Evolutionary conservation across 1,140 invertebrate genomes (phyloP), one percentile per base, ranked within the genome.

Genomic region (Phymorhynchus buccinoides): DNA sequence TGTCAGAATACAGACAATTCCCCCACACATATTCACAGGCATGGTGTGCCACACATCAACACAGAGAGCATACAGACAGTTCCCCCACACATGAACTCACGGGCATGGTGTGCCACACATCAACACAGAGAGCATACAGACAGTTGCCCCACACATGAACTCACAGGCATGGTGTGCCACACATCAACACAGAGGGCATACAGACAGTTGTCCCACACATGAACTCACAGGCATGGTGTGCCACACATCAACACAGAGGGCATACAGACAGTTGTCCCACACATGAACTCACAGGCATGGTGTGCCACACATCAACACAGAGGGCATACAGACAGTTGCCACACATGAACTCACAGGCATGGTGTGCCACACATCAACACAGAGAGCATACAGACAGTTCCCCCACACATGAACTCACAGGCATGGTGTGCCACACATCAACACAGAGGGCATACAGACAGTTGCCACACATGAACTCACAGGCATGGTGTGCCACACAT

Each of bases 91-190:
- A n/a, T n/a, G n/a, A n/a, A n/a, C n/a, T n/a, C n/a, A n/a, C n/a
- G n/a, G 44, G 18, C 44, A 48, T 48, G 44, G 18, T 18, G 18
- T 18, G 18, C 6, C 44, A 48, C 6, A 48, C 44, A 48, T 48
- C 7, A 6, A 48, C 7, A 48, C 44, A 48, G 18, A 48, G 18
- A 48, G 18, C 44, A 6, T 48, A 48, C 44, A 62, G n/a, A 62
- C 56, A 22, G 18, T 27, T 16, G 4, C 12, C 12, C 56, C n/a
- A 22, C 12, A 18, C 56, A 12, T 32, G 37, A 22, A 22, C 32
- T 82, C 86, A 92, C 91, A 89, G 92, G 92, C 80, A 90, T 89
- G 68, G 90, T 84, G 75, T 87, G 90, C 44, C n/a, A n/a, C n/a
- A n/a, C n/a, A n/a, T n/a, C n/a, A n/a, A 62, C 0, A 62, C 22